Conservation (phyloP, 1,140 invertebrate species). For the Ladona fulva region DNA sequence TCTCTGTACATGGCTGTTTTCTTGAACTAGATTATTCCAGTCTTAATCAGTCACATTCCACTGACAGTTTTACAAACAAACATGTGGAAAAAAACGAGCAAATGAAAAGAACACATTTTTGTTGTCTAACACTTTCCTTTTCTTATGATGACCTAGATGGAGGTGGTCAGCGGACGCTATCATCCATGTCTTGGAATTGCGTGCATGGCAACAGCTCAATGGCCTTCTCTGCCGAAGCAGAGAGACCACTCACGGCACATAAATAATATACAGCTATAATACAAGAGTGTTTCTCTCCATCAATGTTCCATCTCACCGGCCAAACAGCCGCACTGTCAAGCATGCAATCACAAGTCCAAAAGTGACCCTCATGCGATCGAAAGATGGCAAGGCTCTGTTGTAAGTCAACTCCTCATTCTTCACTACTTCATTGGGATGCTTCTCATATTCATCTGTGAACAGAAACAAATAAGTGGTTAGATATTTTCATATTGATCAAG, state of each 20-base stretch:
- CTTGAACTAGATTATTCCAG: conserved; percentile 16
- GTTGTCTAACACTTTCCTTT: not conserved
- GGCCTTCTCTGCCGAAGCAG: not conserved
- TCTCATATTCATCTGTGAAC: conserved; percentile 69
- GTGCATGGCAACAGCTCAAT: not conserved
- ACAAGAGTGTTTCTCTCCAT: conserved; percentile 3
- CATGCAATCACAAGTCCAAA: not conserved
- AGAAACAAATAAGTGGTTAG: too few species aligned
- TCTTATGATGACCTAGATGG: not conserved
- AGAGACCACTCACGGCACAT: conserved; percentile 20
- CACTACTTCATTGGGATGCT: conserved; percentile 82
- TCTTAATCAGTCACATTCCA: conserved; percentile 8
- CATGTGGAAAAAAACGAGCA: conserved; percentile 9
- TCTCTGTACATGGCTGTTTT: conserved; percentile 1
- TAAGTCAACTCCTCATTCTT: conserved; percentile 86
- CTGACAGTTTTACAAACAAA: conserved; percentile 12
- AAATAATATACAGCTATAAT: conserved; percentile 24
- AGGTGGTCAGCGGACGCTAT: not conserved
- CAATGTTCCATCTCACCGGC: conserved; percentile 22
- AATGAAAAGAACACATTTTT: not conserved
- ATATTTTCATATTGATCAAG: too few species aligned
- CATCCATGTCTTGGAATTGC: not conserved
- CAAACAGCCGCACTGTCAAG: conserved; percentile 19
- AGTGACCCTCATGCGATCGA: not conserved
- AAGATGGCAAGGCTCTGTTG: conserved; percentile 30